Percentiles rank a stretch among this genome's conserved stretches.
Conservation (phyloP, 1,140 invertebrate species). For the Maconellicoccus hirsutus region DNA sequence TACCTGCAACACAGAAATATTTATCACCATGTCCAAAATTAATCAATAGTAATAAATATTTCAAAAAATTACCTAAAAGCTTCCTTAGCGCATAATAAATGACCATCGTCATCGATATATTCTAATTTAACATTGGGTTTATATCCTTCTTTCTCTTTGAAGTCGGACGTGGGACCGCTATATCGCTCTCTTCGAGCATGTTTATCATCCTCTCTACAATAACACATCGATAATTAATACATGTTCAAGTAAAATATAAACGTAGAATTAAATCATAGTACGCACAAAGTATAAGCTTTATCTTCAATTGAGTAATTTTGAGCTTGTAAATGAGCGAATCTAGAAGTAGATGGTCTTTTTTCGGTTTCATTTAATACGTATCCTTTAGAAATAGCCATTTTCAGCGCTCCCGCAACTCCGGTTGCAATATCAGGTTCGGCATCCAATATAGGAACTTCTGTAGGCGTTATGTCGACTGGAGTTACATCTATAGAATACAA, state of each 20-base stretch:
- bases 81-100: constrained; percentile 83
- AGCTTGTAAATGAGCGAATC: constrained; percentile 67
- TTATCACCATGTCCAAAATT: not conserved
- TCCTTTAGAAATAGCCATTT: constrained; percentile 88
- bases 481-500: constrained; percentile 35
- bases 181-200: constrained; percentile 63
- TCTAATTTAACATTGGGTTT: constrained; percentile 93
- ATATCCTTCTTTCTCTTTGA: constrained; percentile 53
- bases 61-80: constrained; percentile 84
- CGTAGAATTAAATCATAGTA: no score
- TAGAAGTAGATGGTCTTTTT: constrained; percentile 55
- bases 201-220: constrained; percentile 68
- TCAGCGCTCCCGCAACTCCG: constrained; percentile 83
- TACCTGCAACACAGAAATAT: constrained; percentile 41
- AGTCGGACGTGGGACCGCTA: constrained; percentile 76
- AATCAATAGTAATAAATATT: not conserved
- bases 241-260: no score
- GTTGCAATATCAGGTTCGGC: constrained; percentile 89
- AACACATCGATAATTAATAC: no score
- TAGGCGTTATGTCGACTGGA: constrained; percentile 35
- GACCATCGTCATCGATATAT: constrained; percentile 93
- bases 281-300: constrained; percentile 54
- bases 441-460: constrained; percentile 68
- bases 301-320: constrained; percentile 96
- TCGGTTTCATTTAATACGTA: constrained; percentile 76